A percentile compares a stretch with the other conserved stretches of the same genome.
Conservation (phyloP, 2,888 invertebrate species). For the Danaus chrysippus region DNA sequence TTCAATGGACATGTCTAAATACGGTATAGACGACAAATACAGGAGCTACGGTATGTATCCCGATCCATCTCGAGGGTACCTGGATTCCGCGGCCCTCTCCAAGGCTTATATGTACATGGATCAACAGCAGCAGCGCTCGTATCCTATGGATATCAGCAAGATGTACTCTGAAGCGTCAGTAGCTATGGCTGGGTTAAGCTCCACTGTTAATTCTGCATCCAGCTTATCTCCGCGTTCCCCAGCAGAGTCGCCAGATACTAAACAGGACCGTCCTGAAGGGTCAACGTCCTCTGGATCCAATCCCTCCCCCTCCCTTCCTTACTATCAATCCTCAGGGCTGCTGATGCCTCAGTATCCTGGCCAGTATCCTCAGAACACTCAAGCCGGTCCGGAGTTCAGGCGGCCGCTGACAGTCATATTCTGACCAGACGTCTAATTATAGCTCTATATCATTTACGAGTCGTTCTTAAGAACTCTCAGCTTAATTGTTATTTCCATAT, state of each 20-base stretch:
- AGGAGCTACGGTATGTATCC: constrained; percentile 87
- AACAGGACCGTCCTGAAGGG: constrained; percentile 75
- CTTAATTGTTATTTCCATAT: constrained; percentile 12
- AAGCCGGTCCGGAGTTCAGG: constrained; percentile 83
- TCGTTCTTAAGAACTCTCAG: constrained; percentile 1
- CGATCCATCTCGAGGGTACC: constrained; percentile 84
- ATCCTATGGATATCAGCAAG: constrained; percentile 82
- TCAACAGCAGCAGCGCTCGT: constrained; percentile 75
- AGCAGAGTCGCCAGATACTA: constrained; percentile 78
- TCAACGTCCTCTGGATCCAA: constrained; percentile 81
- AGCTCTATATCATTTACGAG: constrained; percentile 31
- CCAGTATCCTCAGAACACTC: constrained; percentile 76
- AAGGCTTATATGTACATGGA: constrained; percentile 90
- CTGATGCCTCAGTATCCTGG: constrained; percentile 84
- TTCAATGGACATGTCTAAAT: constrained; percentile 88
- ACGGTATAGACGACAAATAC: constrained; percentile 88
- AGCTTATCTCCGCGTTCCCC: constrained; percentile 69
- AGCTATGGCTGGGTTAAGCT: constrained; percentile 77
- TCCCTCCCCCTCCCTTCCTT: constrained; percentile 80
- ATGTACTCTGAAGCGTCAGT: constrained; percentile 82
- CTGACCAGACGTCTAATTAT: constrained; percentile 82
- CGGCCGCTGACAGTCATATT: constrained; percentile 89
- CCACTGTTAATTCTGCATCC: constrained; percentile 65
- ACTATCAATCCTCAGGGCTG: constrained; percentile 80
- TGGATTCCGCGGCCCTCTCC: constrained; percentile 85